Conservation (phyloP, 2,888 invertebrate genomes). For the Cheilosia urbana region DNA sequence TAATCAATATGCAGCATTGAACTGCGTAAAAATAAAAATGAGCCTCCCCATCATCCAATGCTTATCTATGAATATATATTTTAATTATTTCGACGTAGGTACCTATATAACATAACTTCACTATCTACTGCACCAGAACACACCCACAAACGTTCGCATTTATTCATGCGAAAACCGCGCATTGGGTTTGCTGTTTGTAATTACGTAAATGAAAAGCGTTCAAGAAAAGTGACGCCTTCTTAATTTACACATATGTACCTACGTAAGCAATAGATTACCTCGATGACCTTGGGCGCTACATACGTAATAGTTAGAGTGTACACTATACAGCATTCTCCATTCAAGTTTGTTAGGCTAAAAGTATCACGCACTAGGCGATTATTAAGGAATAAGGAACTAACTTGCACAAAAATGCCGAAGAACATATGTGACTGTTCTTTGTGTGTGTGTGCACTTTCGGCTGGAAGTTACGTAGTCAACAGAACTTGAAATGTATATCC, state of each 20-base stretch:
- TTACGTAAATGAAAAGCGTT: conserved; percentile 12
- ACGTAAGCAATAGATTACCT: conserved; percentile 23
- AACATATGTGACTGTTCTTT: background rate
- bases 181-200: too few relatives aligned
- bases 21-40: background rate
- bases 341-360: conserved; percentile 20
- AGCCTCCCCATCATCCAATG: conserved; percentile 3
- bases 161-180: background rate
- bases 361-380: conserved; percentile 9
- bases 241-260: background rate
- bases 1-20: conserved; percentile 7
- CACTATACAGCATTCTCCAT: conserved; percentile 10
- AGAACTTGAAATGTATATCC: background rate
- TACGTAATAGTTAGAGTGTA: background rate
- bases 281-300: conserved; percentile 21
- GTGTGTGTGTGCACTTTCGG: background rate
- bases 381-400: background rate
- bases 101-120: background rate
- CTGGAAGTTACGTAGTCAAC: conserved; percentile 11
- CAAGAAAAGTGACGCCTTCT: conserved; percentile 19
- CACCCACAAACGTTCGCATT: conserved; percentile 8
- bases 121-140: conserved; percentile 10
- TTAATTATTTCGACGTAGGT: background rate
- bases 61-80: conserved; percentile 20
- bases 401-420: background rate